Percentiles rank a stretch among this genome's conserved stretches.
Conservation (phyloP, 2,113 vertebrate genomes). For the Strix aluco region DNA sequence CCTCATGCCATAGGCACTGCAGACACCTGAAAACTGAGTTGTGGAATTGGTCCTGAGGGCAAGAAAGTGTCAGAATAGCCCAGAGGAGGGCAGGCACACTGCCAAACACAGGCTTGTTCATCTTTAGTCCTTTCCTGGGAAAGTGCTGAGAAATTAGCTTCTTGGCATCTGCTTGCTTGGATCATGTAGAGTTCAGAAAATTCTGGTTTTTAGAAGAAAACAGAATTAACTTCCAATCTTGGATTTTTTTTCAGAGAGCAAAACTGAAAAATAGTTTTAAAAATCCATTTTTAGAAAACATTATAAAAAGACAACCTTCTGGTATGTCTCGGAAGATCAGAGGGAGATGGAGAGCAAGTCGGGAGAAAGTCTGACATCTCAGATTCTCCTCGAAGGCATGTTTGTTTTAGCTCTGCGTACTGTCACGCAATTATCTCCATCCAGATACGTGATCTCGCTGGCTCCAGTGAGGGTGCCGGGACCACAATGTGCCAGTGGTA, state of each 20-base stretch:
- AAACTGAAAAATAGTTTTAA: background rate
- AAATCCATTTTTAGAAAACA: background rate
- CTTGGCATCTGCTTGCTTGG: background rate
- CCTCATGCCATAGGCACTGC: background rate
- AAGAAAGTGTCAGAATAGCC: background rate
- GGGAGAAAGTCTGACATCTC: background rate
- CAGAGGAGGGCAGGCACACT: background rate
- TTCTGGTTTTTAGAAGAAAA: background rate
- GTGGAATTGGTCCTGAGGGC: background rate
- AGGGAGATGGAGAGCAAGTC: background rate
- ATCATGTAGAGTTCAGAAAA: background rate
- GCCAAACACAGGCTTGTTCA: background rate
- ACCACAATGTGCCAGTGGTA: background rate
- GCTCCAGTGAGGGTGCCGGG: accelerated
- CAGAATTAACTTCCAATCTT: background rate
- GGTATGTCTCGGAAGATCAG: background rate
- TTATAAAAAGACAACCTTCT: background rate
- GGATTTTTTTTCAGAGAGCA: background rate
- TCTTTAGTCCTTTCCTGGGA: background rate
- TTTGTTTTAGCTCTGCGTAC: background rate
- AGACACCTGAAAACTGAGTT: background rate
- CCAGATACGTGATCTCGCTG: background rate
- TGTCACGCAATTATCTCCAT: background rate
- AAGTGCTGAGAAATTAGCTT: background rate
- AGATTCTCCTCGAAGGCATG: background rate